phyloP scores from a whole-genome alignment of 2,888 invertebrate genomes.

The Helleia helle region DNA sequence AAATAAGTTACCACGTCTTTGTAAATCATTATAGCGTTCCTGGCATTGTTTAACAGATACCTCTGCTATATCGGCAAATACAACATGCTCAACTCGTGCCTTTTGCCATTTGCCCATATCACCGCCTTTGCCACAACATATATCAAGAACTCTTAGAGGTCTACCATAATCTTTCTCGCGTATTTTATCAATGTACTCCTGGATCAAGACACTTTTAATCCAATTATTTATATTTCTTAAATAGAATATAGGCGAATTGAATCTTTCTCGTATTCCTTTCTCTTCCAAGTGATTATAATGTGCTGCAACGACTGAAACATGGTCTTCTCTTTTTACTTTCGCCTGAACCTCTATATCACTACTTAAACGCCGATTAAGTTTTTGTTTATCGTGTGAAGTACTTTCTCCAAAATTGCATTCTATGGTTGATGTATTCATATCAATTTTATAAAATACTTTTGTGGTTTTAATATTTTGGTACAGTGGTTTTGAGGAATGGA shows the following conservation, averaged over 20 bases:
- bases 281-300: constrained; percentile 95
- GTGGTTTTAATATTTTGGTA: too few relatives aligned
- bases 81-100: constrained; percentile 83
- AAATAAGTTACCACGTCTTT: constrained; percentile 71
- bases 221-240: constrained; percentile 99
- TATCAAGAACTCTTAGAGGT: constrained; percentile 85
- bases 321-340: constrained; percentile 7
- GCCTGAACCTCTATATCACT: constrained; percentile 10
- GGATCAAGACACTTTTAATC: constrained; percentile 97
- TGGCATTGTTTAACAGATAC: constrained; percentile 94
- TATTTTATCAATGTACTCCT: constrained; percentile 82
- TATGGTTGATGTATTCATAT: neutral
- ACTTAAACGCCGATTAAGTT: neutral
- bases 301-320: constrained; percentile 81
- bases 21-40: constrained; percentile 84
- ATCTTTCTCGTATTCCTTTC: constrained; percentile 84
- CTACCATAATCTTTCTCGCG: constrained; percentile 79
- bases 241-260: constrained; percentile 92
- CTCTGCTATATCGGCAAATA: constrained; percentile 95
- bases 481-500: too few relatives aligned
- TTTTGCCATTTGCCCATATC: constrained; percentile 98
- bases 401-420: neutral
- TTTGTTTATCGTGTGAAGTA: neutral
- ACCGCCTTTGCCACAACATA: constrained; percentile 99
- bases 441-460: neutral